These are phyloP conservation scores for Polyergus mexicanus DNA, from an alignment of 1,140 invertebrate genomes.

Conservation along the genomic window DNA sequence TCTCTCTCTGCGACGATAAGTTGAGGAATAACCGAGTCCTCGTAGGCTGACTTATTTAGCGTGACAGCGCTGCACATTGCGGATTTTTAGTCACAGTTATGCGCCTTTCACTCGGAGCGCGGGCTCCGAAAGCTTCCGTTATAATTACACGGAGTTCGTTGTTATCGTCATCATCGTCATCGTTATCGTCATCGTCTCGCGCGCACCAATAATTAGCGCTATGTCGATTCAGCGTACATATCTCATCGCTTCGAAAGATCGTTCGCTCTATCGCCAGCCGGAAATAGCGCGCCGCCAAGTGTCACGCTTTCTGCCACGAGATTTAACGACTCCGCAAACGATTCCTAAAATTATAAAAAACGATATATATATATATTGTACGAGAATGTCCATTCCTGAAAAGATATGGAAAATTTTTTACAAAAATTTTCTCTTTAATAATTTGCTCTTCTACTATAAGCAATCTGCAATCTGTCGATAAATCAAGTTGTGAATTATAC, in stretches of 20 bases:
- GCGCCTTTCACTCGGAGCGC: conserved; percentile 64
- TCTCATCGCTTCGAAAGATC: background rate
- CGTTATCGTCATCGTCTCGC: conserved; percentile 39
- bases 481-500: no score
- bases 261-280: conserved; percentile 1
- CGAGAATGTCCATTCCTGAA: no score
- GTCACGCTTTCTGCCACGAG: conserved; percentile 43
- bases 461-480: no score
- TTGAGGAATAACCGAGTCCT: conserved; percentile 57
- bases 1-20: conserved; percentile 14
- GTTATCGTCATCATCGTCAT: conserved; percentile 39
- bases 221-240: background rate
- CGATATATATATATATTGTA: background rate
- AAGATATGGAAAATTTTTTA: no score
- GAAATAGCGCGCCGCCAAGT: conserved; percentile 5
- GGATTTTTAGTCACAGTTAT: conserved; percentile 59
- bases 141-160: conserved; percentile 63
- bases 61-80: conserved; percentile 29
- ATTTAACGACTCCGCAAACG: background rate
- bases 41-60: conserved; percentile 63
- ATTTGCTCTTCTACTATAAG: no score
- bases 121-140: conserved; percentile 28
- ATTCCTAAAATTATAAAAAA: background rate
- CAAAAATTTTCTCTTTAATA: no score
- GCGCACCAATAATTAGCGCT: conserved; percentile 44